Percentiles rank a stretch among this genome's conserved stretches.
These are phyloP conservation scores for Hemitrygon akajei DNA, from an alignment of 2,797 vertebrate genomes.

Conservation along the genomic window DNA sequence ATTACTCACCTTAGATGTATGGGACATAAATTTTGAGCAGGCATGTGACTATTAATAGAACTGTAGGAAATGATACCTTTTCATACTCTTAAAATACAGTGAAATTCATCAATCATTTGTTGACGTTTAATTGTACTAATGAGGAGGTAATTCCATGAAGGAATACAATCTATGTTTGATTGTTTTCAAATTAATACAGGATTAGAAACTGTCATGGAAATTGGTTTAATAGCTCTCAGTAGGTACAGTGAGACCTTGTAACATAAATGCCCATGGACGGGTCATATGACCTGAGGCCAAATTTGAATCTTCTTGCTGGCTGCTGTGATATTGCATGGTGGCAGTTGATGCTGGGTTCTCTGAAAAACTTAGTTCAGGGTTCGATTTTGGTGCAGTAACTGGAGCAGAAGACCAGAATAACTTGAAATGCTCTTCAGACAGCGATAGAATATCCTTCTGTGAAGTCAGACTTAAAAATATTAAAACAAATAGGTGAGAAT, in stretches of 20 bases:
- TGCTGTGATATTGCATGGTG: slow-evolving; percentile 34
- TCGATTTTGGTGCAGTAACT: slow-evolving; percentile 8
- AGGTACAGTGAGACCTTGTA: slow-evolving; percentile 54
- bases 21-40: background rate
- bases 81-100: slow-evolving; percentile 4
- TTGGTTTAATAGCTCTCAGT: slow-evolving; percentile 72
- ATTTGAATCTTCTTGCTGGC: slow-evolving; percentile 25
- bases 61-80: slow-evolving; percentile 26
- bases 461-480: background rate
- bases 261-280: slow-evolving; percentile 69
- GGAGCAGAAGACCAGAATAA: slow-evolving; percentile 29
- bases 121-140: slow-evolving; percentile 35
- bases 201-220: slow-evolving; percentile 67
- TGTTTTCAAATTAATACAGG: slow-evolving; percentile 57
- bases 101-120: slow-evolving; percentile 30
- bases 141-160: slow-evolving; percentile 27
- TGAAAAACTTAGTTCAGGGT: slow-evolving; percentile 4
- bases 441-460: background rate
- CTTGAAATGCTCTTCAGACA: background rate
- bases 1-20: background rate
- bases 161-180: slow-evolving; percentile 25
- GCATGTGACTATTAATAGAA: slow-evolving; percentile 7
- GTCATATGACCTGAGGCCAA: slow-evolving; percentile 59
- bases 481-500: background rate
- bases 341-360: slow-evolving; percentile 13